Evolutionary conservation across 2,113 vertebrate species (phyloP), one percentile per base, ranked within the genome.

Genomic region (Cinclus cinclus): DNA sequence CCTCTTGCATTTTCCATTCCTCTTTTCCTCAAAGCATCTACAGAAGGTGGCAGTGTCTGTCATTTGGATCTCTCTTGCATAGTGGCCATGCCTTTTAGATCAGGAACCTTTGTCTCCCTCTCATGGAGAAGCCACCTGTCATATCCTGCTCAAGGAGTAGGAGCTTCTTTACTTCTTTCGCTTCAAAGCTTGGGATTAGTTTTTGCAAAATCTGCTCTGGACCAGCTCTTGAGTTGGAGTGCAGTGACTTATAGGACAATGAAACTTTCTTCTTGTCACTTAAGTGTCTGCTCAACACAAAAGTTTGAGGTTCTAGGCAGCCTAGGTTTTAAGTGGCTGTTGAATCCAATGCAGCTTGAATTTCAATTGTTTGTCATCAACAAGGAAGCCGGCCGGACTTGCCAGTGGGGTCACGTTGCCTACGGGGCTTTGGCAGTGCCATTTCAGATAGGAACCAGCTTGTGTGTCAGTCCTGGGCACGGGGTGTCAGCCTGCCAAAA

Each of bases 331-430:
- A 18, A 81, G 27, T 41, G 39, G 16, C 39, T 63, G 23, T 74
- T 71, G 39, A 68, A 78, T 68, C 42, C 25, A 20, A 7, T 52
- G 47, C 11, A 46, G 15, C 19, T 68, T 30, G 25, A 74, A 49
- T 91, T 81, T 70, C 44, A 46, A 2, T 69, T 3, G 0, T 58
- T 10, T 0, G 1, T 27, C 33, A 35, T 44, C 30, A 46, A 2
- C 19, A 23, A 9, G 6, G 20, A 71, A 79, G 33, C 30, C 24
- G 20, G 35, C 6, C 74, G 50, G 47, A 25, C 14, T 71, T 70
- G 24, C 24, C 2, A 2, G 35, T 28, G 31, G 24, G 50, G 41
- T 76, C 30, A 5, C 0, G 0, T 46, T 63, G 24, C 35, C 18
- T 63, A 0, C 47, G 42, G 46, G n/a, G 52, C n/a, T 80, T 75